phyloP scores from a whole-genome alignment of 2,797 vertebrate genomes.

The Schizothorax lantsangensis region DNA sequence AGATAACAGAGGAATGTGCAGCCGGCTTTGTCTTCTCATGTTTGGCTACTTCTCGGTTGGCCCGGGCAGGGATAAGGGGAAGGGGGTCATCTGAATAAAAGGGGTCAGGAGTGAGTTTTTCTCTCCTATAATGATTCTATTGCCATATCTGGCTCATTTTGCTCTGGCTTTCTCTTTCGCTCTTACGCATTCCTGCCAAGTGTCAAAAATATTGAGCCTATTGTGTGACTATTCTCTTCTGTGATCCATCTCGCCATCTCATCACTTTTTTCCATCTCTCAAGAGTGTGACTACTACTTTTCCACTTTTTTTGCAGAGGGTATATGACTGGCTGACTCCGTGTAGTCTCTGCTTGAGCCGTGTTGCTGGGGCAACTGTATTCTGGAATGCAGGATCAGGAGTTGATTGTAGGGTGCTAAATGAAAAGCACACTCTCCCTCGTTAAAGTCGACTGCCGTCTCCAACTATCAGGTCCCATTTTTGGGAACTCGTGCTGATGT shows the following conservation, averaged over 20 bases:
- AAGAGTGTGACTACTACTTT: conserved; percentile 63
- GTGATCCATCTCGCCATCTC: conserved; percentile 17
- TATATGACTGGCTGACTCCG: conserved; percentile 74
- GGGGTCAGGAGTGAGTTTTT: conserved; percentile 1
- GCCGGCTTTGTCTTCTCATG: conserved; percentile 54
- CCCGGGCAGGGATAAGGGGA: not conserved
- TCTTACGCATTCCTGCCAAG: not conserved
- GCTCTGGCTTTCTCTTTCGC: not conserved
- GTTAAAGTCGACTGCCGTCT: conserved; percentile 72
- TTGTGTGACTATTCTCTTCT: conserved; percentile 6
- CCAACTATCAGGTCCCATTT: conserved; percentile 72
- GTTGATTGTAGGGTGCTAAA: conserved; percentile 77
- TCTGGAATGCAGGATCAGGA: conserved; percentile 76
- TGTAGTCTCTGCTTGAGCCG: conserved; percentile 75
- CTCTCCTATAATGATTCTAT: not conserved
- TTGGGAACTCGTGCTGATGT: conserved; percentile 64
- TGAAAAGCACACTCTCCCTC: conserved; percentile 76
- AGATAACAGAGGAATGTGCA: conserved; percentile 67
- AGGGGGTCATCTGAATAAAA: conserved; percentile 12
- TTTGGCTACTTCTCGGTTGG: conserved; percentile 50
- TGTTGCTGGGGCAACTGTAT: conserved; percentile 73
- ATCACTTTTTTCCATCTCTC: conserved; percentile 44
- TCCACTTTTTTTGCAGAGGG: conserved; percentile 60
- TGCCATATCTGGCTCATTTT: not conserved
- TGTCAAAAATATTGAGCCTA: conserved; percentile 47